A percentile compares a stretch with the other conserved stretches of the same genome.
Conservation (phyloP, 2,888 invertebrate genomes). For the Plagiodera versicolora region DNA sequence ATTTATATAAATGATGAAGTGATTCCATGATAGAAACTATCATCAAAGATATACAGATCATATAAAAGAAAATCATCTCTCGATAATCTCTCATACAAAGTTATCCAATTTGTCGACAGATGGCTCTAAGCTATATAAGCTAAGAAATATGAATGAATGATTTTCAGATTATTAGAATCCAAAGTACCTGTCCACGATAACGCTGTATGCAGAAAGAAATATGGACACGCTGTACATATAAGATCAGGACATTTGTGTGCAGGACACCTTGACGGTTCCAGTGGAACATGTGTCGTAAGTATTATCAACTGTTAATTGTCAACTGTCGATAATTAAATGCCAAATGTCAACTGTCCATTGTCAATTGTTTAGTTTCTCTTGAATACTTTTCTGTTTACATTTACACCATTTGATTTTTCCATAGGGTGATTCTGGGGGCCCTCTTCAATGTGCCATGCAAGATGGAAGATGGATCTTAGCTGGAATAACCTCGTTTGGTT, state of each 20-base stretch:
- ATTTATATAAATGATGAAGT: no score
- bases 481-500: constrained; percentile 89
- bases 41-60: no score
- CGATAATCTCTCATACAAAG: no score
- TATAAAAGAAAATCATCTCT: no score
- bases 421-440: constrained; percentile 90
- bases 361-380: no score
- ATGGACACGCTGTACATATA: constrained; percentile 69
- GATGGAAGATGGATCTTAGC: constrained; percentile 87
- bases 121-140: no score
- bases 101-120: no score
- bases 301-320: not conserved
- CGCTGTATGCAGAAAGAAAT: constrained; percentile 61
- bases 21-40: no score
- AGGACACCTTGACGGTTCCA: constrained; percentile 82
- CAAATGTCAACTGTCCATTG: no score
- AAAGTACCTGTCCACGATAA: constrained; percentile 70
- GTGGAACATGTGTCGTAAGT: constrained; percentile 87
- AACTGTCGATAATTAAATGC: not conserved
- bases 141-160: not conserved
- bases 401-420: constrained; percentile 10
- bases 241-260: constrained; percentile 83
- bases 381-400: no score
- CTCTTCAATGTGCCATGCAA: constrained; percentile 76
- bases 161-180: constrained; percentile 68